phyloP scores from a whole-genome alignment of 2,113 vertebrate species.

The Eulacestoma nigropectus region DNA sequence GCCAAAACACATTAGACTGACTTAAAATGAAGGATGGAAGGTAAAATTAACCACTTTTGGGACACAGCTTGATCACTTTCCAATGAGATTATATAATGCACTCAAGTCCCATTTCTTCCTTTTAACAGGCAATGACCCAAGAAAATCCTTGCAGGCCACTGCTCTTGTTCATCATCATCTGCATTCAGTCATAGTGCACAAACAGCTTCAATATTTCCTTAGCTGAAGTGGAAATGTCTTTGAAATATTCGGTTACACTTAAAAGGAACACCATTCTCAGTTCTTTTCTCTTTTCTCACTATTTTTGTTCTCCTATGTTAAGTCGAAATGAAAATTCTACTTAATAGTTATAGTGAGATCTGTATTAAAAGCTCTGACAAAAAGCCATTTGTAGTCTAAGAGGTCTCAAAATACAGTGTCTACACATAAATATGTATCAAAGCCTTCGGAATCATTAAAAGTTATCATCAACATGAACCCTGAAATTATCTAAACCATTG shows the following conservation, averaged over 20 bases:
- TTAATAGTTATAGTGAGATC: neutral
- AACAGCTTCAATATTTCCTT: neutral
- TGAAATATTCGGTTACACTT: neutral
- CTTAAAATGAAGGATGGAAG: neutral
- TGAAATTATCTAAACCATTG: neutral
- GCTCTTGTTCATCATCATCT: neutral
- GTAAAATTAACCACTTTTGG: neutral
- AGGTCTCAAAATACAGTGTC: neutral
- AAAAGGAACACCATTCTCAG: neutral
- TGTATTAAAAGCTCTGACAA: neutral
- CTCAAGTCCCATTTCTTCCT: neutral
- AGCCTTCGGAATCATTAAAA: neutral
- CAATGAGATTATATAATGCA: neutral
- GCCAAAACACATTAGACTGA: neutral
- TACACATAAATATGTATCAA: fast-evolving
- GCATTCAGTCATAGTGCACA: neutral
- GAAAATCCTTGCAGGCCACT: neutral
- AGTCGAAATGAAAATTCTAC: neutral
- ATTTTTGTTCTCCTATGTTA: neutral
- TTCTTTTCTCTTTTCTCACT: neutral
- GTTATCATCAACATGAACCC: neutral
- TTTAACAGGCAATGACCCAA: neutral
- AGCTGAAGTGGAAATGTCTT: neutral
- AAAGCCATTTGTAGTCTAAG: neutral
- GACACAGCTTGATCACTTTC: conserved; percentile 3